Conservation (phyloP, 2,797 vertebrate species). For the Artibeus jamaicensis region DNA sequence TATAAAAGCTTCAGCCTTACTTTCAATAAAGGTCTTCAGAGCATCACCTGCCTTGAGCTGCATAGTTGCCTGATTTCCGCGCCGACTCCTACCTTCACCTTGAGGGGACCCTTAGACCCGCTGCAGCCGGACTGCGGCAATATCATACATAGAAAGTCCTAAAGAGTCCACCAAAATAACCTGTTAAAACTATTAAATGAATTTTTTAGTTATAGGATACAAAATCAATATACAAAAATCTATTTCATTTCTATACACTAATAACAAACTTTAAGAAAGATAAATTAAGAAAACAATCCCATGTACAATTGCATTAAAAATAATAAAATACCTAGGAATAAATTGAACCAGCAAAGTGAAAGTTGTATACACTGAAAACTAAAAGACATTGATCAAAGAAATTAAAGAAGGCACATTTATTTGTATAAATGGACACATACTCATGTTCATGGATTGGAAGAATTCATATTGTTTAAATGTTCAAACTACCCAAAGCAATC, state of each 20-base stretch:
- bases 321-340: not conserved
- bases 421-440: not conserved
- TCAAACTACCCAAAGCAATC: not conserved
- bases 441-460: not conserved
- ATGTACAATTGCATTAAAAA: not conserved
- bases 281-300: not conserved
- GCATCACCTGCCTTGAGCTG: too few relatives aligned
- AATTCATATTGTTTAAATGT: not conserved
- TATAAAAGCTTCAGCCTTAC: too few relatives aligned
- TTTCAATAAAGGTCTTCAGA: too few relatives aligned
- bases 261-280: not conserved
- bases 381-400: not conserved
- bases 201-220: not conserved
- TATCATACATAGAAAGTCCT: not conserved
- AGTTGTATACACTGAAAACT: not conserved
- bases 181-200: not conserved
- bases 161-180: not conserved
- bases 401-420: not conserved
- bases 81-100: too few relatives aligned
- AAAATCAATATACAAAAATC: not conserved
- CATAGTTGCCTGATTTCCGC: too few relatives aligned
- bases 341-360: not conserved
- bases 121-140: too few relatives aligned
- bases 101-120: too few relatives aligned
- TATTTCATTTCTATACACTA: not conserved